Conservation (phyloP, 53 echinoderm and acorn worm genomes). For the Holothuria scabra region DNA sequence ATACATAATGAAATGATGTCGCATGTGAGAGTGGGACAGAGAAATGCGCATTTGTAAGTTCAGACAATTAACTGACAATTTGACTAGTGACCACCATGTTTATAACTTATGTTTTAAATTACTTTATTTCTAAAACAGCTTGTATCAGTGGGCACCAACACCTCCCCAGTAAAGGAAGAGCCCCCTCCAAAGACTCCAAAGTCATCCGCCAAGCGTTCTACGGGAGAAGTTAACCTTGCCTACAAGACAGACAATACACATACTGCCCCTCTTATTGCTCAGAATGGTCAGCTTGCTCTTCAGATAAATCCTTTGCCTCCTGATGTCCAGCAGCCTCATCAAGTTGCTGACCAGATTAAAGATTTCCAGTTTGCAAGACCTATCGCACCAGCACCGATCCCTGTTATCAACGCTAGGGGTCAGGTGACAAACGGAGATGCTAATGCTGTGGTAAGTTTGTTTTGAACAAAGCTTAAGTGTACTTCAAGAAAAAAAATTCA, state of each 20-base stretch:
- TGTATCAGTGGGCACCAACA: slow-evolving; percentile 88
- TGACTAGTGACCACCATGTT: neutral
- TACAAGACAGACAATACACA: slow-evolving; percentile 55
- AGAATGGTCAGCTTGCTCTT: slow-evolving; percentile 43
- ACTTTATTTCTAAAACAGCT: slow-evolving; percentile 50
- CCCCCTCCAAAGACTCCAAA: slow-evolving; percentile 49
- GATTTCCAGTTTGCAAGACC: slow-evolving; percentile 45
- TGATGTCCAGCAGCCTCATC: neutral
- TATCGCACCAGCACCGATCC: slow-evolving; percentile 30
- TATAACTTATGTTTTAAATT: neutral
- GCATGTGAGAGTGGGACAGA: too few relatives aligned
- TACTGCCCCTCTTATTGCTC: slow-evolving; percentile 10
- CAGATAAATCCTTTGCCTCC: slow-evolving; percentile 9
- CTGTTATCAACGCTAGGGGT: slow-evolving; percentile 16
- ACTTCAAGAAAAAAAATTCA: too few relatives aligned
- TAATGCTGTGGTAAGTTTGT: too few relatives aligned
- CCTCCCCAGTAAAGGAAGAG: slow-evolving; percentile 73
- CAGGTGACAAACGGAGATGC: neutral
- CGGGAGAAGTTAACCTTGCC: slow-evolving; percentile 56
- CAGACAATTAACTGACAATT: too few relatives aligned
- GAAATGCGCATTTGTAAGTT: too few relatives aligned
- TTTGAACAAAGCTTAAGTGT: too few relatives aligned
- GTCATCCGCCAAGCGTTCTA: slow-evolving; percentile 62
- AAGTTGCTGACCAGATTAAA: slow-evolving; percentile 12
- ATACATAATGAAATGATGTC: too few relatives aligned